These are phyloP conservation scores for Geodia barretti DNA, from an alignment of 37 sponge, comb jelly and placozoan species.

Conservation along the genomic window DNA sequence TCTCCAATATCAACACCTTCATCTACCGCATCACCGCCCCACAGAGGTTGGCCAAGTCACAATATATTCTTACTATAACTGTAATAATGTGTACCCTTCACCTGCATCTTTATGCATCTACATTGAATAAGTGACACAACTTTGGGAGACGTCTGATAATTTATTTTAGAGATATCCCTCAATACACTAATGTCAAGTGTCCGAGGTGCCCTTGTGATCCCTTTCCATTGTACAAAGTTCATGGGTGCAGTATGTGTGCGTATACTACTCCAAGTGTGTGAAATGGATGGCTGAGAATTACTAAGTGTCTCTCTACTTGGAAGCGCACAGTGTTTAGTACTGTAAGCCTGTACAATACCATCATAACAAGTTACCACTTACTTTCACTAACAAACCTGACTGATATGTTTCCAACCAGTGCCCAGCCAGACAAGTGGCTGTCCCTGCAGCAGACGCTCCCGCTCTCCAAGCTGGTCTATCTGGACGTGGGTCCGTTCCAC, in stretches of 20 bases:
- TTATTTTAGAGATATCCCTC: not conserved
- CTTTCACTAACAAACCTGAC: not conserved
- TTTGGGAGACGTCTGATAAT: too few species aligned
- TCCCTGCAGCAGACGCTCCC: constrained; percentile 16
- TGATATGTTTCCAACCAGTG: constrained; percentile 17
- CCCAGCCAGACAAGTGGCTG: constrained; percentile 56
- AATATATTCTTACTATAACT: not conserved
- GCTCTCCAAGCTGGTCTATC: constrained; percentile 47
- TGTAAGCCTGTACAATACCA: too few species aligned
- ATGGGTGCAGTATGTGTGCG: too few species aligned
- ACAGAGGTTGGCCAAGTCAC: constrained; percentile 24
- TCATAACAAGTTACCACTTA: not conserved
- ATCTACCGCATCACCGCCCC: constrained; percentile 50
- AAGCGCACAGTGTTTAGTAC: too few species aligned
- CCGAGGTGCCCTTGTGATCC: not conserved
- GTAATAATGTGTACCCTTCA: not conserved
- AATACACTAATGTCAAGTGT: not conserved
- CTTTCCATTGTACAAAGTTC: not conserved
- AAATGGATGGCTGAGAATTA: too few species aligned
- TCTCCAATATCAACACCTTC: constrained; percentile 36
- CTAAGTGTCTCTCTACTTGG: too few species aligned
- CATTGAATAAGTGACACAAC: not conserved
- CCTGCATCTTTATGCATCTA: not conserved
- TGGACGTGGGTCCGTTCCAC: constrained; percentile 56
- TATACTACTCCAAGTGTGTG: too few species aligned